phyloP scores from a whole-genome alignment of 1,140 invertebrate species.

The Chironomus striatipennis region DNA sequence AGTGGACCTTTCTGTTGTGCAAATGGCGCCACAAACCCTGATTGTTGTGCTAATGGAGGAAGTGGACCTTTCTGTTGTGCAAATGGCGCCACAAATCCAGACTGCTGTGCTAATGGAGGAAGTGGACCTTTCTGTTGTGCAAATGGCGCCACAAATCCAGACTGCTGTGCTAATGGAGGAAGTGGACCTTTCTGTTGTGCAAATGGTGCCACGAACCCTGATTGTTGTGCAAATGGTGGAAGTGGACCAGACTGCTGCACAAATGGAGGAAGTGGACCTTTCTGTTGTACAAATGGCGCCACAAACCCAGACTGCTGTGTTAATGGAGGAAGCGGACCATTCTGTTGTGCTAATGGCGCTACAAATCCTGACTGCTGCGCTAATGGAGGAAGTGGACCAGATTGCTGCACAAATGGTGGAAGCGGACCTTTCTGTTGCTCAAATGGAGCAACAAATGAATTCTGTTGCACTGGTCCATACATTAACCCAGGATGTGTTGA shows the following conservation, averaged over 20 bases:
- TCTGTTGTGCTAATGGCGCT: background rate
- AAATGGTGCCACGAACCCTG: background rate
- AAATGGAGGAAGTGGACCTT: background rate
- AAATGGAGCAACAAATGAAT: conserved; percentile 18
- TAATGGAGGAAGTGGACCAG: background rate
- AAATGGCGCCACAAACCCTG: background rate
- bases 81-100: background rate
- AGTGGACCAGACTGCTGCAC: background rate
- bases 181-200: background rate
- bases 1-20: background rate
- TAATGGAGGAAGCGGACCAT: background rate
- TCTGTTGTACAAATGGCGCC: background rate
- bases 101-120: background rate
- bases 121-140: background rate
- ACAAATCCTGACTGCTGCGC: background rate
- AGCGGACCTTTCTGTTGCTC: background rate
- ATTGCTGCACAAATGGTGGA: background rate
- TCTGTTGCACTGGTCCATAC: background rate
- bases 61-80: background rate
- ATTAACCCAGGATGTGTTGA: background rate
- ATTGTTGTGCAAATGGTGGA: background rate
- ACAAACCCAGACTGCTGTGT: background rate
- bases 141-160: background rate
- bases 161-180: background rate
- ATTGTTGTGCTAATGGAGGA: background rate